Evolutionary conservation across 2,113 vertebrate species (phyloP), one percentile per base, ranked within the genome.

Genomic region (Symphodus melops): DNA sequence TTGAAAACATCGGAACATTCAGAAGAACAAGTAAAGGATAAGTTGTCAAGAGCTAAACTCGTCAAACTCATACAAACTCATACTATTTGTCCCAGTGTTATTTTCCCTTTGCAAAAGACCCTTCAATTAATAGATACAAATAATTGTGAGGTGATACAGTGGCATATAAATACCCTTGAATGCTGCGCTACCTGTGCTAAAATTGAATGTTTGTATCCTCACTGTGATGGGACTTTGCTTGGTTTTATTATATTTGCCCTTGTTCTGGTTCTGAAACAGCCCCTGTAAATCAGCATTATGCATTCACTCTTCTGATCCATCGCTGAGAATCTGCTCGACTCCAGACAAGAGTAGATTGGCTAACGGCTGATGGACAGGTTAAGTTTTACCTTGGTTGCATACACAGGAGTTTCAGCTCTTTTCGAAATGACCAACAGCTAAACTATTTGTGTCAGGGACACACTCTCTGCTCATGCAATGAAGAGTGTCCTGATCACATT

Each of bases 291-390:
- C 1, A 21, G 51, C 58, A 72, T 76, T 37, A 59, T 63, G 21
- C 17, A 36, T 64, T 51, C 4, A 11, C 8, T 39, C 39, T 11
- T 59, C 48, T n/a, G 46, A 14, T 48, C 46, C 46, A 48, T 48
- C 23, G 9, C 17, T 1, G 3, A 36, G 68, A 54, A 51, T 52
- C 65, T 58, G 63, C 54, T 60, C 77, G 77, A 79, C 39, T 64
- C 62, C 57, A 76, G 82, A 76, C 70, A 63, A 28, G 23, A n/a
- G 65, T 72, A 84, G 58, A 80, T 73, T 78, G 68, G 72, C 48
- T 72, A 20, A 67, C 81, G 44, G n/a, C 75, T 59, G 64, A 69
- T 71, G 14, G 12, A 61, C 23, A 48, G 46, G 44, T 61, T 74
- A 61, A 81, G 39, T 37, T 56, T 68, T 21, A 64, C 42, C 52